A percentile compares a stretch with the other conserved stretches of the same genome.
These are phyloP conservation scores for Gallinago nigripennis DNA, from an alignment of 2,797 vertebrate species.

Conservation along the genomic window DNA sequence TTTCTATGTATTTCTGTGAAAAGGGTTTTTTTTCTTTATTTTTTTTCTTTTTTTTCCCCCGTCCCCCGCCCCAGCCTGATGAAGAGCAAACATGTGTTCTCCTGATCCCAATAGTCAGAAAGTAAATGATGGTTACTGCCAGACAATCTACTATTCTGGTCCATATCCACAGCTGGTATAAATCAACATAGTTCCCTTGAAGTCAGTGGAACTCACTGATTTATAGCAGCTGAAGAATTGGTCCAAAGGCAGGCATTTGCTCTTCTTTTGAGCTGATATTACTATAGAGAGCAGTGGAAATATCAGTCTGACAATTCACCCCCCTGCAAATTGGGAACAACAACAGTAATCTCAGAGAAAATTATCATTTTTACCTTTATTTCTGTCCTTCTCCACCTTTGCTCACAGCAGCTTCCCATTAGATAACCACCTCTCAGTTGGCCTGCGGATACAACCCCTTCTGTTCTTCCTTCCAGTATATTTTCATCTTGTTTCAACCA, in stretches of 20 bases:
- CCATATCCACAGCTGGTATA: not conserved
- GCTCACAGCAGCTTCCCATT: not conserved
- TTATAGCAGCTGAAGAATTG: not conserved
- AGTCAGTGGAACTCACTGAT: not conserved
- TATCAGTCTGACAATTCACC: accelerated
- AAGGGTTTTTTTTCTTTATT: too few relatives aligned
- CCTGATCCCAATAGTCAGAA: not conserved
- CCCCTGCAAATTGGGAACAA: not conserved
- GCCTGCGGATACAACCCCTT: accelerated
- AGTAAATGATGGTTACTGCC: not conserved
- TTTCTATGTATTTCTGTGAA: not conserved
- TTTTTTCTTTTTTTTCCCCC: accelerated
- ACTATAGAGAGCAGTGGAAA: not conserved
- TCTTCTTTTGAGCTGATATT: not conserved
- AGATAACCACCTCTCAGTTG: not conserved
- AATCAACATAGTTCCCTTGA: not conserved
- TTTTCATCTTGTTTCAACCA: not conserved
- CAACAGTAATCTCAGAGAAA: not conserved
- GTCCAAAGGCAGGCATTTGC: not conserved
- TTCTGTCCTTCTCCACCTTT: not conserved
- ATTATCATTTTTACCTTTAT: not conserved
- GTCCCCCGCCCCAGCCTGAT: accelerated
- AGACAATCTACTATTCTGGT: not conserved
- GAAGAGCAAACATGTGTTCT: not conserved
- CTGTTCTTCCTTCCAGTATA: not conserved